These are phyloP conservation scores for Suillia variegata DNA, from an alignment of 2,888 invertebrate species.

Conservation along the genomic window DNA sequence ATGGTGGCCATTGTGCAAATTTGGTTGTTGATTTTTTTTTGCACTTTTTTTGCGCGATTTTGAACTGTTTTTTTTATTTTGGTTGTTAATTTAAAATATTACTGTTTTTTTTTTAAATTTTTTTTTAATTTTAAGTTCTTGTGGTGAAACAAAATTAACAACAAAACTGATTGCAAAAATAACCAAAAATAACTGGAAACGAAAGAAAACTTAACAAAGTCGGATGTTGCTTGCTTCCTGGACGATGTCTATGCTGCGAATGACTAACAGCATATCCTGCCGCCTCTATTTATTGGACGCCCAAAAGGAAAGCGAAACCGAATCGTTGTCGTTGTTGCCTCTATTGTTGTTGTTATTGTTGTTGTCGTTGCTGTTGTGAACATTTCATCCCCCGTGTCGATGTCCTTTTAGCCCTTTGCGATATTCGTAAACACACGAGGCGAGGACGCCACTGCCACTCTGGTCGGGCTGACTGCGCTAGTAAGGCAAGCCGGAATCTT, in stretches of 20 bases:
- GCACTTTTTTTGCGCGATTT: conserved; percentile 33
- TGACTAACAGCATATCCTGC: conserved; percentile 57
- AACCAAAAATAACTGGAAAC: conserved; percentile 5
- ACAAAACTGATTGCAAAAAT: conserved; percentile 8
- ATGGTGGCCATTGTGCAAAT: conserved; percentile 31
- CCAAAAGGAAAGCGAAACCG: conserved; percentile 54
- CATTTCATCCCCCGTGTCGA: conserved; percentile 55
- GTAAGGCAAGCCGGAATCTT: conserved; percentile 49
- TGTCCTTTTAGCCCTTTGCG: conserved; percentile 57
- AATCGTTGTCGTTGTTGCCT: conserved; percentile 36
- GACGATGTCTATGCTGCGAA: conserved; percentile 60
- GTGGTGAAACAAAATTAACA: neutral
- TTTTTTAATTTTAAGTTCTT: conserved; percentile 11
- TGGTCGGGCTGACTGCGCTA: conserved; percentile 12
- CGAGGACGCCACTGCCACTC: conserved; percentile 18
- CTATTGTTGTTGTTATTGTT: conserved; percentile 29
- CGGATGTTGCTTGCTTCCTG: conserved; percentile 40
- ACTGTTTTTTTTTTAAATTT: conserved; percentile 7
- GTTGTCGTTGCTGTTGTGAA: conserved; percentile 32
- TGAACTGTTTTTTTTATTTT: conserved; percentile 12
- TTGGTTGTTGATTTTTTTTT: conserved; percentile 24
- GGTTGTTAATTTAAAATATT: conserved; percentile 1
- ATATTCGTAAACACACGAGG: conserved; percentile 20
- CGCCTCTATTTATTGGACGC: conserved; percentile 56
- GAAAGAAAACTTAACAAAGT: conserved; percentile 27